Evolutionary conservation across 2,888 invertebrate genomes (phyloP).

Genomic region (Calameuta idolon): DNA sequence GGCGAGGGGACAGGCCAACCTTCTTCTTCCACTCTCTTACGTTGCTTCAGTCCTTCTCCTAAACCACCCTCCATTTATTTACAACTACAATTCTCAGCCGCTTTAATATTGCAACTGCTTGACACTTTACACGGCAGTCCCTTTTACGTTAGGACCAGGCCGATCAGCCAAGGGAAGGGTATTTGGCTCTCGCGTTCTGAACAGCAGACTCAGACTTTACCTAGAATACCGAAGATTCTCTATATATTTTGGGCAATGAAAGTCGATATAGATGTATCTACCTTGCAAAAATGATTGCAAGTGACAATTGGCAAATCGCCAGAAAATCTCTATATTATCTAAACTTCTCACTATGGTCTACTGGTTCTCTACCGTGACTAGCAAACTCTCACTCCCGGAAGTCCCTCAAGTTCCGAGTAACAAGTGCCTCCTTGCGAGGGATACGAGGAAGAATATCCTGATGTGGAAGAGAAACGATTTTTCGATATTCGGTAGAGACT

Average conservation of each 20-base stretch:
- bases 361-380: not conserved
- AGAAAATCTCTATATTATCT: not conserved
- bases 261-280: not conserved
- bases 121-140: not conserved
- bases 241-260: not conserved
- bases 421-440: not conserved
- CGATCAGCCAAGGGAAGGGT: not conserved
- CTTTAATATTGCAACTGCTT: not conserved
- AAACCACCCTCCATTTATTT: not conserved
- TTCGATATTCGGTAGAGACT: too few species aligned
- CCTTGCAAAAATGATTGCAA: not conserved
- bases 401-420: not conserved
- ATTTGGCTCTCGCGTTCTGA: not conserved
- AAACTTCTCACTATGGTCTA: not conserved
- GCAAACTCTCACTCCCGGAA: not conserved
- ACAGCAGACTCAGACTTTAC: not conserved
- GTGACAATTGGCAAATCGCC: not conserved
- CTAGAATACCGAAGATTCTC: not conserved
- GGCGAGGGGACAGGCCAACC: too few species aligned
- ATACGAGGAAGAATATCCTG: not conserved
- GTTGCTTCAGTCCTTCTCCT: not conserved
- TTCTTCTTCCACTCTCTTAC: too few species aligned
- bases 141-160: not conserved
- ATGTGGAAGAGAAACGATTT: not conserved
- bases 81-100: not conserved